Conservation (phyloP, 37 sponge, comb jelly and placozoan genomes). For the Cladorhizidae sp. region DNA sequence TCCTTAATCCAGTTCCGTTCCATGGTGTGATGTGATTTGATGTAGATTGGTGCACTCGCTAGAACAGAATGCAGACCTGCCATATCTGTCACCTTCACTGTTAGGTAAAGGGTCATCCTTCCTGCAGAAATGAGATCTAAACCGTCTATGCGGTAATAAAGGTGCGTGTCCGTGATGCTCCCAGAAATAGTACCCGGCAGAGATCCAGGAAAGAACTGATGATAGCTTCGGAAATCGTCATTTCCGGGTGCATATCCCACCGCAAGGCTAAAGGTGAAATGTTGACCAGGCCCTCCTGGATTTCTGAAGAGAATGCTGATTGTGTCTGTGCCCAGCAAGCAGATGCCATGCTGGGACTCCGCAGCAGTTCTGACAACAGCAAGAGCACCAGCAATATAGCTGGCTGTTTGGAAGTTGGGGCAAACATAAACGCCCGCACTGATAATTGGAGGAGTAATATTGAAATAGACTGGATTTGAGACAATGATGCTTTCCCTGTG, state of each 20-base stretch:
- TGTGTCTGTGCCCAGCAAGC: conserved; percentile 46
- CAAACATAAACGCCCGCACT: conserved; percentile 30
- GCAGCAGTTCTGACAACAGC: background rate
- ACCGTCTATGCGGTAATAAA: background rate
- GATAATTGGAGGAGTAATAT: conserved; percentile 32
- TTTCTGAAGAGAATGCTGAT: conserved; percentile 32
- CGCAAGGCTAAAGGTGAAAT: conserved; percentile 41
- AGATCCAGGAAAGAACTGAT: conserved; percentile 5
- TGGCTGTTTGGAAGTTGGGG: conserved; percentile 41
- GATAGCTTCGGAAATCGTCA: conserved; percentile 44
- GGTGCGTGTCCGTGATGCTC: background rate
- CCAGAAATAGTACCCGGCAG: background rate
- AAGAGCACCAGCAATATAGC: background rate
- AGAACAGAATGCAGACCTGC: conserved; percentile 16
- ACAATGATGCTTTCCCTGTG: conserved; percentile 30
- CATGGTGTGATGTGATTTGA: conserved; percentile 36
- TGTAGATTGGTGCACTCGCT: conserved; percentile 39
- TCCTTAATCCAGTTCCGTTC: conserved; percentile 62
- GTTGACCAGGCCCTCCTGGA: conserved; percentile 19
- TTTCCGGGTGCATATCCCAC: conserved; percentile 37
- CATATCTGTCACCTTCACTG: conserved; percentile 32
- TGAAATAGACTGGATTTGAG: conserved; percentile 24
- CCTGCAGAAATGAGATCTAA: conserved; percentile 11
- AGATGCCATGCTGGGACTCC: conserved; percentile 36
- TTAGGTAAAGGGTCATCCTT: conserved; percentile 43